Evolutionary conservation across 2,888 invertebrate species (phyloP).

Genomic region (Drosophila phalerata): DNA sequence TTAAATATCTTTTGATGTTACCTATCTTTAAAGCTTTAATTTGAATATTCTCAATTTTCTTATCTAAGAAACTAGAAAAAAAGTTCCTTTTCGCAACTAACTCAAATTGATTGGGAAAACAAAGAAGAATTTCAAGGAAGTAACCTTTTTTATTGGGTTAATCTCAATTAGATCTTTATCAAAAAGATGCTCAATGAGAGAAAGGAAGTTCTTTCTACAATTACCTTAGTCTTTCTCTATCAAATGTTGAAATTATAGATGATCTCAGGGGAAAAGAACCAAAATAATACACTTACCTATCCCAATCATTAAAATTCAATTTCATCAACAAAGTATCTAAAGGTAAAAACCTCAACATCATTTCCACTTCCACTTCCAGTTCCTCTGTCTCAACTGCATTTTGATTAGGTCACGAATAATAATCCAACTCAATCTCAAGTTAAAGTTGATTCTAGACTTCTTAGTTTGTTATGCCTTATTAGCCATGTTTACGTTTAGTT

Average conservation of each 20-base stretch:
- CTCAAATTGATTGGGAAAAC: not conserved
- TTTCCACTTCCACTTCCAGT: constrained; percentile 44
- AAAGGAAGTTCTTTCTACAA: constrained; percentile 1
- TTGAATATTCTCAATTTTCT: too few relatives aligned
- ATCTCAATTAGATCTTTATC: not conserved
- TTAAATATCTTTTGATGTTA: not conserved
- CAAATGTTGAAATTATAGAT: not conserved
- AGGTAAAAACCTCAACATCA: constrained; percentile 43
- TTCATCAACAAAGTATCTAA: constrained; percentile 28
- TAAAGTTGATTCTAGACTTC: constrained; percentile 26
- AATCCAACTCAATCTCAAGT: constrained; percentile 20
- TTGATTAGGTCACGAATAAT: constrained; percentile 33
- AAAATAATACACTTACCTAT: constrained; percentile 23
- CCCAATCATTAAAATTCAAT: constrained; percentile 68
- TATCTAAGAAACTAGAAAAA: not conserved
- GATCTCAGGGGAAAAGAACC: not conserved
- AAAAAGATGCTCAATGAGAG: not conserved
- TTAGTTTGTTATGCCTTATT: constrained; percentile 53
- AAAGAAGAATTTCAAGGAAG: not conserved
- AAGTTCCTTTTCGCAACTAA: not conserved
- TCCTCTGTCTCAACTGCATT: constrained; percentile 2
- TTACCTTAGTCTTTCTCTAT: constrained; percentile 4
- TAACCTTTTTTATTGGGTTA: not conserved
- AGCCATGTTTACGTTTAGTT: constrained; percentile 42
- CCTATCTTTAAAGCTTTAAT: not conserved